Conservation (phyloP, 1,140 invertebrate species). For the Lasaia peninsularis region DNA sequence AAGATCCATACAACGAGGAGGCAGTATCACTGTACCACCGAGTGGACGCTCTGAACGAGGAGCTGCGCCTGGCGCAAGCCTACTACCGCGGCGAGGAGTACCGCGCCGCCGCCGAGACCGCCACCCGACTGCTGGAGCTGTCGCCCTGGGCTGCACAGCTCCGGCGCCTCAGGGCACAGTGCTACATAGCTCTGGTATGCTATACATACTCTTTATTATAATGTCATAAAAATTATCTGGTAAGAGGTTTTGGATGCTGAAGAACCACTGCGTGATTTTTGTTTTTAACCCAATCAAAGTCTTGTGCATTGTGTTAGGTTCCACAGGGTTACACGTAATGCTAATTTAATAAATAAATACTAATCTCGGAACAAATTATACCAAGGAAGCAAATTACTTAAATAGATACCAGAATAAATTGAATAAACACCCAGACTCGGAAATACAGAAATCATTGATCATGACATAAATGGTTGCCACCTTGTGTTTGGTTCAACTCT, state of each 20-base stretch:
- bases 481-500: too few species aligned
- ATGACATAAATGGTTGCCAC: too few species aligned
- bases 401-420: too few species aligned
- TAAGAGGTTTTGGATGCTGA: not conserved
- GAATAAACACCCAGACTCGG: too few species aligned
- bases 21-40: conserved; percentile 82
- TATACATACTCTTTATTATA: conserved; percentile 7
- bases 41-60: conserved; percentile 82
- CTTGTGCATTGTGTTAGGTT: too few species aligned
- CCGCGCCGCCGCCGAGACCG: conserved; percentile 82
- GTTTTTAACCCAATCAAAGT: too few species aligned
- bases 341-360: too few species aligned
- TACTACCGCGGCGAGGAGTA: conserved; percentile 84
- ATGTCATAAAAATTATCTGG: not conserved
- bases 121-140: conserved; percentile 88
- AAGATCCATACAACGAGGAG: conserved; percentile 88
- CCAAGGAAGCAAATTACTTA: too few species aligned
- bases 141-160: conserved; percentile 93
- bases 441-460: too few species aligned
- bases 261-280: too few species aligned
- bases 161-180: conserved; percentile 91
- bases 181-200: conserved; percentile 81
- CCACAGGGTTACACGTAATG: too few species aligned
- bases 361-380: too few species aligned
- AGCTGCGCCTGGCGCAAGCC: conserved; percentile 82